Evolutionary conservation across 2,113 vertebrate species (phyloP).

Genomic region (Nematolebias whitei): DNA sequence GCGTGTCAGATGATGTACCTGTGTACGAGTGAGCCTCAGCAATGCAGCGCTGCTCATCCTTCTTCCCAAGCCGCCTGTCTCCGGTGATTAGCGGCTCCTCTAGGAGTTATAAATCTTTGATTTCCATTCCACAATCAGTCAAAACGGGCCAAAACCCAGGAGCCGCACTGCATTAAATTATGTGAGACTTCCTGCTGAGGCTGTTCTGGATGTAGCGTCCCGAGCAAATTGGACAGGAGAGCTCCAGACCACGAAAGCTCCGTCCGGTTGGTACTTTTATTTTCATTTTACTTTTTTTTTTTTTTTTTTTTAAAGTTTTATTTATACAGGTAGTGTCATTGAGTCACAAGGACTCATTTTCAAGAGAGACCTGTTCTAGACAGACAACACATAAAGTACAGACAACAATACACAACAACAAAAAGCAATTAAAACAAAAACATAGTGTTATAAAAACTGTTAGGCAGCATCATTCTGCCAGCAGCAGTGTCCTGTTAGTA

Average conservation of each 20-base stretch:
- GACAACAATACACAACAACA: too few species aligned
- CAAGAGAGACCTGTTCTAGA: too few species aligned
- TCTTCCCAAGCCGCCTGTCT: constrained; percentile 57
- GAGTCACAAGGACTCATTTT: too few species aligned
- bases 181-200: constrained; percentile 78
- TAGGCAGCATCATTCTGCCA: too few species aligned
- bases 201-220: constrained; percentile 65
- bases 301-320: too few species aligned
- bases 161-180: constrained; percentile 81
- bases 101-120: constrained; percentile 78
- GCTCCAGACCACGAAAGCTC: constrained; percentile 58
- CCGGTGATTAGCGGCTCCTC: constrained; percentile 81
- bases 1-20: constrained; percentile 40
- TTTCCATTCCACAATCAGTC: constrained; percentile 81
- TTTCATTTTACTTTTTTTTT: too few species aligned
- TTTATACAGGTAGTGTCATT: too few species aligned
- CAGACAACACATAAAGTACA: too few species aligned
- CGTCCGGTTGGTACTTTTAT: constrained; percentile 62
- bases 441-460: too few species aligned
- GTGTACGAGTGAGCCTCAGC: constrained; percentile 31
- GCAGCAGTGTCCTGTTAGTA: too few species aligned
- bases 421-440: too few species aligned
- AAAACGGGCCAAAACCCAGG: constrained; percentile 72
- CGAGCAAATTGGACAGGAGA: constrained; percentile 73
- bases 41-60: constrained; percentile 59